These are phyloP conservation scores for Porites divaricata DNA, from an alignment of 92 coral and sea anemone genomes.

Conservation along the genomic window DNA sequence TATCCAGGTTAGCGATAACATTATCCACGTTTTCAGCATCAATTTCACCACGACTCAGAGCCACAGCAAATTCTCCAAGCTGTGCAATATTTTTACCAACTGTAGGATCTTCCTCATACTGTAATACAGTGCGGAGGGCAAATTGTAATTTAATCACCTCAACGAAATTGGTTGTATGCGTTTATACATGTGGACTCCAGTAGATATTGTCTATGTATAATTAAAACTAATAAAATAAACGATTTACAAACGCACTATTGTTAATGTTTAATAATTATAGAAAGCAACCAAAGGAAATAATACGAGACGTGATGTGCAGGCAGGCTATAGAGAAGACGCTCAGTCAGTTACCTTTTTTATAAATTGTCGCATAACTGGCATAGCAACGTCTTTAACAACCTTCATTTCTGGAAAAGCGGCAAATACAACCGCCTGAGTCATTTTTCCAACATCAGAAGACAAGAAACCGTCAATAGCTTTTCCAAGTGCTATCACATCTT, in stretches of 20 bases:
- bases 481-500: slow-evolving; percentile 80
- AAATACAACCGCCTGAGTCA: slow-evolving; percentile 72
- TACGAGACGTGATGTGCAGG: too few species aligned
- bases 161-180: too few species aligned
- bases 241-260: too few species aligned
- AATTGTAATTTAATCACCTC: too few species aligned
- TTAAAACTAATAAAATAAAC: too few species aligned
- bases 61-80: slow-evolving; percentile 82
- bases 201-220: too few species aligned
- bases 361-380: slow-evolving; percentile 81
- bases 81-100: slow-evolving; percentile 65
- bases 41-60: slow-evolving; percentile 85
- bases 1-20: slow-evolving; percentile 72
- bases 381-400: slow-evolving; percentile 73
- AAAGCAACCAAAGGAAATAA: too few species aligned
- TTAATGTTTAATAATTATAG: too few species aligned
- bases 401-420: slow-evolving; percentile 90
- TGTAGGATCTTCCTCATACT: slow-evolving; percentile 76
- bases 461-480: slow-evolving; percentile 91
- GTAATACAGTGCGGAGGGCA: not conserved
- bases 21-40: slow-evolving; percentile 67
- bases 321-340: not conserved
- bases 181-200: too few species aligned
- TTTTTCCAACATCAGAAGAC: slow-evolving; percentile 88
- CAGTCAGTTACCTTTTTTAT: slow-evolving; percentile 73